Percentiles rank a stretch among this genome's conserved stretches.
phyloP scores from a whole-genome alignment of 2,888 invertebrate species.

The Eupithecia subumbrata region DNA sequence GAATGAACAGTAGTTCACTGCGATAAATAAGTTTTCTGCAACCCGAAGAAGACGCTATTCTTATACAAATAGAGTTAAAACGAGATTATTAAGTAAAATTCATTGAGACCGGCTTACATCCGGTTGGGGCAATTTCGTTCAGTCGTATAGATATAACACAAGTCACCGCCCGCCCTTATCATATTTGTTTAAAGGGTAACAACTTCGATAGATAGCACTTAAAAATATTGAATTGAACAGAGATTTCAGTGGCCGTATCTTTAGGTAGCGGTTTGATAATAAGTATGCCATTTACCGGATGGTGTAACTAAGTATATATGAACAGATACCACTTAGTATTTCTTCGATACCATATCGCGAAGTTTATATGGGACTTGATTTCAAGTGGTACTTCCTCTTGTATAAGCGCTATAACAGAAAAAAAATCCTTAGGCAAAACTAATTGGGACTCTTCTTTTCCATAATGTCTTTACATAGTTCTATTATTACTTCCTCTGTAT shows the following conservation, averaged over 20 bases:
- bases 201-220: conserved; percentile 58
- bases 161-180: conserved; percentile 64
- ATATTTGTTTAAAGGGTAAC: conserved; percentile 61
- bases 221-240: conserved; percentile 58
- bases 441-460: background rate
- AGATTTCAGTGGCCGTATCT: conserved; percentile 56
- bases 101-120: conserved; percentile 55
- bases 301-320: conserved; percentile 27
- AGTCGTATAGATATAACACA: conserved; percentile 47
- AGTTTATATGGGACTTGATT: conserved; percentile 18
- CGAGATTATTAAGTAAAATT: conserved; percentile 43
- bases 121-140: conserved; percentile 58
- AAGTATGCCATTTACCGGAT: conserved; percentile 46
- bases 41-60: conserved; percentile 30
- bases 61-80: conserved; percentile 31
- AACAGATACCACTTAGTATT: conserved; percentile 23
- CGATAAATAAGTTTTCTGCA: conserved; percentile 34
- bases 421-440: background rate
- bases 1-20: conserved; percentile 32
- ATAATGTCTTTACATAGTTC: background rate
- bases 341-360: conserved; percentile 18
- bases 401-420: background rate
- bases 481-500: background rate
- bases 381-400: conserved; percentile 11
- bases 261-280: conserved; percentile 54